These are phyloP conservation scores for Scaeva pyrastri DNA, from an alignment of 2,888 invertebrate genomes.

Conservation along the genomic window DNA sequence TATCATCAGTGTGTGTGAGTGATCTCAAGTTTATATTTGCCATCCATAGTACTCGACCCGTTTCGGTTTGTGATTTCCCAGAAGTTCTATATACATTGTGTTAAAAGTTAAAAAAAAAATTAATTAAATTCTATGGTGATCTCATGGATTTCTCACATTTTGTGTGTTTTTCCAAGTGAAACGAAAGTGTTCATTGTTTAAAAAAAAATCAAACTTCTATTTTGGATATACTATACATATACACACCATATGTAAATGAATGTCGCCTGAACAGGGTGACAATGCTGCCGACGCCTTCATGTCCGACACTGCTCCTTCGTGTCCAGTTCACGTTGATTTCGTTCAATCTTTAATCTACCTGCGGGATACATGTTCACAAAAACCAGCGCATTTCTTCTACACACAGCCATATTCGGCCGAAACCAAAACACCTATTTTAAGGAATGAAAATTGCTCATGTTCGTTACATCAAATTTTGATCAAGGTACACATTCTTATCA, in stretches of 20 bases:
- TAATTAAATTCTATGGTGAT: constrained; percentile 48
- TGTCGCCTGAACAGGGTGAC: constrained; percentile 64
- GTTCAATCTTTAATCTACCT: constrained; percentile 76
- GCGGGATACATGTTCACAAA: constrained; percentile 73
- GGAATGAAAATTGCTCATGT: constrained; percentile 75
- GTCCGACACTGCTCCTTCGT: constrained; percentile 63
- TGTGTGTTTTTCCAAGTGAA: constrained; percentile 54
- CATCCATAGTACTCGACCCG: constrained; percentile 34
- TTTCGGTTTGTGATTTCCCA: constrained; percentile 60
- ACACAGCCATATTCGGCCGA: constrained; percentile 29
- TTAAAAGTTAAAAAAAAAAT: constrained; percentile 5
- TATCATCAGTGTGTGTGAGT: background rate
- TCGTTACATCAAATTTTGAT: constrained; percentile 77
- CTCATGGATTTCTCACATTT: constrained; percentile 59
- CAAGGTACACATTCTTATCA: constrained; percentile 69
- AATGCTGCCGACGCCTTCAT: constrained; percentile 67
- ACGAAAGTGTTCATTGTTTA: constrained; percentile 42
- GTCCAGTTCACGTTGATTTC: constrained; percentile 76
- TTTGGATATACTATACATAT: constrained; percentile 6
- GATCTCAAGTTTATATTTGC: background rate
- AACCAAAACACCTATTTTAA: constrained; percentile 36
- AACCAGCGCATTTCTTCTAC: constrained; percentile 37
- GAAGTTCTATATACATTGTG: constrained; percentile 25
- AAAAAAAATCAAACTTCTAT: background rate
- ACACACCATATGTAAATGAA: constrained; percentile 28